Evolutionary conservation across 1,140 invertebrate genomes (phyloP), one percentile per base, ranked within the genome.

Genomic region (Pentalonia nigronervosa): DNA sequence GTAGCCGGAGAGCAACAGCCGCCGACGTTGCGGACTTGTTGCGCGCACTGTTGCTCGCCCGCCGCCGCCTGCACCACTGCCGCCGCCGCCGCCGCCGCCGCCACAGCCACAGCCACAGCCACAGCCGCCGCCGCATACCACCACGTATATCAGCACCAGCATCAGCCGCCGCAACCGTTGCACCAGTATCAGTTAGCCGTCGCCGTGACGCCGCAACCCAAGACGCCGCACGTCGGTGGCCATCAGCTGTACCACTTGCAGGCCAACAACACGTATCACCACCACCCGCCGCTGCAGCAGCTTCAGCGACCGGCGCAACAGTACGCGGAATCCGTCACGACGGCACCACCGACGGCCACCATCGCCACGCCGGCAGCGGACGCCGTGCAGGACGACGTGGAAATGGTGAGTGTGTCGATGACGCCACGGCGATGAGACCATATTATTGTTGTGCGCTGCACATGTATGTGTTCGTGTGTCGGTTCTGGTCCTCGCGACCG

Each of bases 11-110:
- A 93, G 91, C 91, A 92, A 84, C 91, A 92, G 91, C 91, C 91
- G 91, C 67, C 91, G 8, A n/a, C 91, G 91, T 83, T 93, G 91
- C 91, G 91, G 81, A 93, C 91, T 93, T 93, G 91, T 93, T 93
- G 91, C 91, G 91, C 91, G 91, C 91, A 93, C 91, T 93, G 91
- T 93, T 93, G 91, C 91, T 93, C 91, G 48, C 91, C 91, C 91
- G 91, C 81, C 81, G 91, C 91, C 91, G 81, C 91, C 76, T 21
- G 47, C 67, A 30, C 60, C 41, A 11, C 53, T 30, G 41, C 53
- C 56, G 34, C 90, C 90, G 67, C 90, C 67, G 4, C 76, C 14
- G 45, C 90, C 3, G 11, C 60, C 0, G n/a, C 81, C 60, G 21
- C 47, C 67, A 41, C 60, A 30, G 11, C 53, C 30, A 25, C 53